Conservation (phyloP, 2,113 vertebrate genomes). For the rat (Rattus norvegicus) region GRCr8 NC_086039.1:27028501-27029000, state of each 20-base stretch:
- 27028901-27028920: conserved; percentile 13
- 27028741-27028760: conserved; percentile 30
- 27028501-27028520: conserved; percentile 45
- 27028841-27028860: not conserved
- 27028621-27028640: conserved; percentile 27
- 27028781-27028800: conserved; percentile 14
- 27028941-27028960: not conserved
- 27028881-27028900: not conserved
- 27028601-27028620: no score
- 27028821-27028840: conserved; percentile 9
- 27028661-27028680: not conserved
- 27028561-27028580: not conserved
- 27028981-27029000: not conserved
- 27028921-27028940: conserved; percentile 6
- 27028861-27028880: conserved; percentile 42
- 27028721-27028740: not conserved
- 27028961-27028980: not conserved
- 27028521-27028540: not conserved
- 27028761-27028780: not conserved
- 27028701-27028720: no score
- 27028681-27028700: conserved; percentile 29
- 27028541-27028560: not conserved
- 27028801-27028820: conserved; percentile 21
- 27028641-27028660: not conserved
- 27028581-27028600: not conserved